Percentiles rank a stretch among this genome's conserved stretches.
Evolutionary conservation across 2,797 vertebrate genomes (phyloP).

Genomic region (Rousettus madagascariensis): DNA sequence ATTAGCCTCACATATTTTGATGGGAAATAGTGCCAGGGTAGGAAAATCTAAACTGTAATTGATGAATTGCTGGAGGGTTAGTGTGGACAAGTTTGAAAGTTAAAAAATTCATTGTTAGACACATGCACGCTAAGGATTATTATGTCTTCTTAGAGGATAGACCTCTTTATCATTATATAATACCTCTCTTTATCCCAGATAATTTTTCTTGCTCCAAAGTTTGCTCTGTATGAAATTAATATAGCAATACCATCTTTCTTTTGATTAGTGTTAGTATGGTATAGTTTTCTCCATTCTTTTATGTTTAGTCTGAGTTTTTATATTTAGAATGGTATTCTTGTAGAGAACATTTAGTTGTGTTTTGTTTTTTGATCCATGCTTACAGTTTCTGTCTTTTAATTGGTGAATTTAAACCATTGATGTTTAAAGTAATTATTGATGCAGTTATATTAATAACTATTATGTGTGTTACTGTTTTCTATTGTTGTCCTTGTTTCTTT

Average conservation of each 20-base stretch:
- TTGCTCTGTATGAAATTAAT: background rate
- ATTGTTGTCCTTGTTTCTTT: background rate
- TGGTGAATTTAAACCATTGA: too few species aligned
- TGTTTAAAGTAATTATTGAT: background rate
- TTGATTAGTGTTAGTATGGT: background rate
- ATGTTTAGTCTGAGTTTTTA: too few species aligned
- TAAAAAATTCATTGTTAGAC: background rate
- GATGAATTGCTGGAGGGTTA: background rate
- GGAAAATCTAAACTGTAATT: background rate
- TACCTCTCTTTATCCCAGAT: background rate
- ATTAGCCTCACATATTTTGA: too few species aligned
- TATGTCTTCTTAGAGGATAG: background rate
- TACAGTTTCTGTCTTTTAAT: background rate
- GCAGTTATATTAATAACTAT: background rate
- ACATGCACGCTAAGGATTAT: background rate
- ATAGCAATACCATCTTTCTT: background rate
- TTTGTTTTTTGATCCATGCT: background rate
- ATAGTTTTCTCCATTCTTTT: too few species aligned
- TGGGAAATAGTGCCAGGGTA: background rate
- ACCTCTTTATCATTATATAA: background rate
- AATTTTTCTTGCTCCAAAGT: background rate
- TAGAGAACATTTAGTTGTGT: background rate
- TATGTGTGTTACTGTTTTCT: background rate
- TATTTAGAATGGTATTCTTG: background rate
- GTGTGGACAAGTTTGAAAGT: background rate